These are phyloP conservation scores for Butorides virescens DNA, from an alignment of 2,113 vertebrate species.

Conservation along the genomic window DNA sequence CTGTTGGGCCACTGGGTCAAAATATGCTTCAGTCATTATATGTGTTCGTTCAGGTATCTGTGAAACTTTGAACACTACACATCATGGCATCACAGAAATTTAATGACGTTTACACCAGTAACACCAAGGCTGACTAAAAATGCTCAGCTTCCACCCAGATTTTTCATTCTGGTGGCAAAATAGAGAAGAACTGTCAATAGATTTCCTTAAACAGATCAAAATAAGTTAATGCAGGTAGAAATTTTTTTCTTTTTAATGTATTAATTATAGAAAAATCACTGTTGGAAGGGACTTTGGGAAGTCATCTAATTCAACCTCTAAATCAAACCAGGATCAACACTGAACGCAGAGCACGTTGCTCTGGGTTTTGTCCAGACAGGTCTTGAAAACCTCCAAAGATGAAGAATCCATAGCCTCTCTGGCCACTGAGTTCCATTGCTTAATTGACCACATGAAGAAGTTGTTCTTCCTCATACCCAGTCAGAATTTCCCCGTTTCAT, in stretches of 20 bases:
- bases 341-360: background rate
- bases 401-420: background rate
- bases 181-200: background rate
- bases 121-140: background rate
- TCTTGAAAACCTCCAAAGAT: background rate
- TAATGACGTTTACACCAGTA: background rate
- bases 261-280: background rate
- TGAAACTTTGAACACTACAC: background rate
- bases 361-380: background rate
- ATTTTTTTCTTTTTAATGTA: background rate
- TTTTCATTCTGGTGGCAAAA: background rate
- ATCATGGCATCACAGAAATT: background rate
- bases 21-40: background rate
- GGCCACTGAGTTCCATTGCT: background rate
- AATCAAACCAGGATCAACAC: background rate
- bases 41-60: background rate
- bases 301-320: background rate
- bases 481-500: background rate
- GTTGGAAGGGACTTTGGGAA: background rate
- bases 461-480: background rate
- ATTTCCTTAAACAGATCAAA: background rate
- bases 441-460: background rate
- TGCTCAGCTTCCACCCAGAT: background rate
- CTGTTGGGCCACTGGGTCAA: background rate
- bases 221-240: background rate